A percentile compares a stretch with the other conserved stretches of the same genome.
Conservation (phyloP, 1,140 invertebrate species). For the Meloidogyne hapla region DNA sequence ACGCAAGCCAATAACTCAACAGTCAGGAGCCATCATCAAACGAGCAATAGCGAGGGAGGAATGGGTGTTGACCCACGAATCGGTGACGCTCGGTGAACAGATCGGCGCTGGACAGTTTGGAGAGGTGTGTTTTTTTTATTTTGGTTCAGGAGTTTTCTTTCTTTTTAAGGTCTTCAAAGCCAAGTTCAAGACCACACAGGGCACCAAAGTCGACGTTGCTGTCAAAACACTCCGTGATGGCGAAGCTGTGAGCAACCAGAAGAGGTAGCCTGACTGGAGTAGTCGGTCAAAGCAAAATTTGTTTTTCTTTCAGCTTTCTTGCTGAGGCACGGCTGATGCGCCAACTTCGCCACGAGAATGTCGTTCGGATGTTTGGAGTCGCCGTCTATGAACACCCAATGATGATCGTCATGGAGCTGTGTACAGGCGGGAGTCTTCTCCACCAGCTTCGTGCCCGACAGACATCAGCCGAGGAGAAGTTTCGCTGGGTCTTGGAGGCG, state of each 20-base stretch:
- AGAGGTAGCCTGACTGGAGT: background rate
- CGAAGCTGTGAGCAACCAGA: background rate
- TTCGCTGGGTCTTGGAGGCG: slow-evolving; percentile 29
- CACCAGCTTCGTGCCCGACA: slow-evolving; percentile 12
- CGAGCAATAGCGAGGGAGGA: background rate
- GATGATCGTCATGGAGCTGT: slow-evolving; percentile 44
- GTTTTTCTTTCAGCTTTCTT: slow-evolving; percentile 44
- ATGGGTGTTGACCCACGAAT: background rate
- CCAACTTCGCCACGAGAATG: slow-evolving; percentile 37
- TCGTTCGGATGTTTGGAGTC: slow-evolving; percentile 47
- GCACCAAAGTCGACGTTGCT: background rate
- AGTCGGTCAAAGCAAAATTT: background rate
- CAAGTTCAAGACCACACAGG: background rate
- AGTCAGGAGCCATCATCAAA: background rate
- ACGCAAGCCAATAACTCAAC: background rate
- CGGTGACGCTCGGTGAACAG: background rate
- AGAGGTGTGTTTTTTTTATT: background rate
- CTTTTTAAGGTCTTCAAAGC: background rate
- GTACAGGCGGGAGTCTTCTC: slow-evolving; percentile 22
- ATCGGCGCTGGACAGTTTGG: background rate
- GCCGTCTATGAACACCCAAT: slow-evolving; percentile 41
- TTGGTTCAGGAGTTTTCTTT: background rate
- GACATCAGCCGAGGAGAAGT: slow-evolving; percentile 11
- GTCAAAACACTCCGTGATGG: background rate
- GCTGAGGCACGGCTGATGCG: slow-evolving; percentile 44